Base-by-base conservation (phyloP, 2,797 vertebrate genomes). In the Podargus strigoides region DNA sequence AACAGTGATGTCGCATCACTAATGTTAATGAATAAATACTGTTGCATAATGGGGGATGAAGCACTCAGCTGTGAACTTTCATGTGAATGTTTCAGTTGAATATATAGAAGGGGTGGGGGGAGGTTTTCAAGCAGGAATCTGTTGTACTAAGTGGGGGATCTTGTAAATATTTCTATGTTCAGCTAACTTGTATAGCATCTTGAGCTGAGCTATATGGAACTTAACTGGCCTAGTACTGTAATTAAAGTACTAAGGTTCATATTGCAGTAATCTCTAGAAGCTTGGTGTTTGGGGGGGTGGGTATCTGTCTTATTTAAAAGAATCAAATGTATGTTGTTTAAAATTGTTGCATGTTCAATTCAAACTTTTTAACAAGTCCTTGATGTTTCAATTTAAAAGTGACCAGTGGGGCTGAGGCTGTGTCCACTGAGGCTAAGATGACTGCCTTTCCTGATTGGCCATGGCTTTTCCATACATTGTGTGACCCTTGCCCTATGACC, bases 301-400 rank as follows among this genome's bases (percentile, higher is more conserved):
- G 96, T 76, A 78, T 95, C 94, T 96, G 84, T 92, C 36, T 95
- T 90, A 93, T 79, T 90, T 7, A 36, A 96, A 93, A 81, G 56
- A 96, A 95, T 96, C 95, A 70, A 92, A 95, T 97, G 96, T 98
- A 97, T 98, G 98, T 98, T 98, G 96, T 98, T 98, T 98, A 97
- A 98, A 98, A 96, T 98, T 98, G 98, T 98, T 98, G 98, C 98
- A 98, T 98, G 98, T 98, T 98, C 98, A 98, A 98, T 98, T 99
- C 98, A 98, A 99, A 98, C 99, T 98, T 98, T 99, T 99, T 99
- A 99, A 99, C 99, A 98, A 99, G 99, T 99, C 99, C 99, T 99
- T 99, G 99, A 99, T 99, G 99, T 99, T 99, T 99, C 99, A 99
- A 99, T 99, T 99, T 99, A 98, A 99, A 99, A 99, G 99, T 99